phyloP scores from a whole-genome alignment of 2,113 vertebrate species.

The Semnornis frantzii region DNA sequence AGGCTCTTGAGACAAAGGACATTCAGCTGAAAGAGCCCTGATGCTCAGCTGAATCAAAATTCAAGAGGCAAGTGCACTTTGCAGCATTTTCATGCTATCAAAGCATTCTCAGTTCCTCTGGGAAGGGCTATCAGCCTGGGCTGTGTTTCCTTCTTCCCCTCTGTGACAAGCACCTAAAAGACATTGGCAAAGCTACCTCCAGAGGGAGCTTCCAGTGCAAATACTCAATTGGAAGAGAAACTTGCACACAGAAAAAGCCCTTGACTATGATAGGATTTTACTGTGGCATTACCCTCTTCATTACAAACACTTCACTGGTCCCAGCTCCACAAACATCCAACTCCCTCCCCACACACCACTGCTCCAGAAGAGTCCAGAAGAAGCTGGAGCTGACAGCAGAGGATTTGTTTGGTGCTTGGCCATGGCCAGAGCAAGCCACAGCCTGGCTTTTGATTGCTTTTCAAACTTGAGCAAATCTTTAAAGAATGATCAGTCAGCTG shows the following conservation, averaged over 20 bases:
- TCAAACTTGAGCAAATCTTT: background rate
- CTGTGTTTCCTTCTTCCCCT: background rate
- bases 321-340: background rate
- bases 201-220: background rate
- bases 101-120: background rate
- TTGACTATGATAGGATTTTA: background rate
- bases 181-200: background rate
- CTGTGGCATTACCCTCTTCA: background rate
- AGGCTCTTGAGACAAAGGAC: background rate
- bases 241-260: background rate
- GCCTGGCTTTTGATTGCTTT: background rate
- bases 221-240: background rate
- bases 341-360: fast-evolving
- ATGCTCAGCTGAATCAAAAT: background rate
- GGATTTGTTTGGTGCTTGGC: background rate
- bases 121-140: background rate
- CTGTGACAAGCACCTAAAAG: background rate
- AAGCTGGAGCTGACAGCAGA: background rate
- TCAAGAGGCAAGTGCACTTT: background rate
- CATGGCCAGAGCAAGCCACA: background rate
- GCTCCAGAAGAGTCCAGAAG: background rate
- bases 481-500: background rate
- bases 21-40: background rate
- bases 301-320: background rate
- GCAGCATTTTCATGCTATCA: background rate